Base-by-base conservation (phyloP, 2,797 vertebrate genomes). In the Thalassophryne amazonica region DNA sequence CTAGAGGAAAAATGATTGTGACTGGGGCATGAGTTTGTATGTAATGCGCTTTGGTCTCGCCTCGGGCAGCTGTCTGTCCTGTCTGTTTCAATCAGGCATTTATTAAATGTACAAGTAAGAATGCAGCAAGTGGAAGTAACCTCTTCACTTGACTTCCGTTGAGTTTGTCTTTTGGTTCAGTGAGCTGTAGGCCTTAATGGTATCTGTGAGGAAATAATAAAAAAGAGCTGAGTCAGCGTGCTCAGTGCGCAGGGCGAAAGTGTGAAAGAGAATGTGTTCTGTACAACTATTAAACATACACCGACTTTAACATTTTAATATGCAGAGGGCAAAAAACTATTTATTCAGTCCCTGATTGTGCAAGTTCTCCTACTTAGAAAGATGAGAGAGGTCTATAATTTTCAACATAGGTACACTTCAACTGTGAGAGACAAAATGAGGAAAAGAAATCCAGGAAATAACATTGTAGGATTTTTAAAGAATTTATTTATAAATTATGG, bases 11-110 rank as follows among this genome's bases (percentile, higher is more conserved):
- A 28, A 9, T 23, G 24, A 31, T 7, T 13, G 24, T 13, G 29
- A 43, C 52, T 43, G 22, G 13, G 22, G 11, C 19, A 20, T 16
- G 55, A 22, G 41, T 4, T 16, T 28, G 32, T 29, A 49, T 24
- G 3, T 41, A 21, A 50, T 61, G 49, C 10, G 25, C 40, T 36
- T 25, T 2, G 19, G 51, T 58, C 35, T 61, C 5, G 60, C 73
- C 68, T 58, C 37, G 14, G 58, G 58, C 61, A 6, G 0, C 49
- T 65, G 63, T 3, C 37, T 30, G 33, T 42, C 46, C 40, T 70
- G 60, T 79, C 74, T 42, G 13, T 50, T 34, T 65, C 42, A 47
- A 60, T 81, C 64, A 46, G 58, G 54, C 46, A 20, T 35, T 14
- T 14, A 3, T 32, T 55, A 19, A 1, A 30, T 43, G 39, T 28